Evolutionary conservation across 1,140 invertebrate species (phyloP), one percentile per base, ranked within the genome.

Genomic region (Homarus americanus): DNA sequence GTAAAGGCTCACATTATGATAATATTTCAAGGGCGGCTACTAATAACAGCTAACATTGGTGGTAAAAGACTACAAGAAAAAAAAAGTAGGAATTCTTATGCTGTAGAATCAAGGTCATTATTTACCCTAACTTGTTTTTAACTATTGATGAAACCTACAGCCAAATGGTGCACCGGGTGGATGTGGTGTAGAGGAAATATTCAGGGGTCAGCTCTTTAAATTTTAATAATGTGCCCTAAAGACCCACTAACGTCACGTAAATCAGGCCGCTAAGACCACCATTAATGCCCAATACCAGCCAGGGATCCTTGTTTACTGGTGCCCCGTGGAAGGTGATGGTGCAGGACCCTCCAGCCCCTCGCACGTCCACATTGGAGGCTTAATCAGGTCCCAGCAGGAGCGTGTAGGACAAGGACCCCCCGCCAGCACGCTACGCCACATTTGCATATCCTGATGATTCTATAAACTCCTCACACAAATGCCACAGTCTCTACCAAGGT

Each of bases 381-480:
- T 72, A 41, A 78, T 87, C 53, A 40, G 15, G 44, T 3, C 66
- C 32, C 79, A 82, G 87, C 79, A 40, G 76, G 76, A 63, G 53
- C 44, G 49, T 87, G 86, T 87, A 69, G 86, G 76, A 87, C 86
- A 87, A 87, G 86, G 73, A 32, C 53, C 58, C 58, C 86, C 86
- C 53, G 41, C 40, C 10, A 36, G n/a, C n/a, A 72, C 20, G 28
- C 49, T 63, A 24, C 34, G 24, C 32, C 53, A 66, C 75, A 87
- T 87, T 87, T 53, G 78, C 86, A 87, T 87, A 87, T 41, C 58
- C 38, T 87, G 86, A 87, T 80, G 86, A 87, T 83, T 83, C 82
- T 83, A 83, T 83, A 83, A 83, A 63, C 63, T 63, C 12, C 38
- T 34, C 38, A 41, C 28, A 41, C 53, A 36, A 58, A 28, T 40